Evolutionary conservation across 1,140 invertebrate species (phyloP).

Genomic region (Pomacea maculata): DNA sequence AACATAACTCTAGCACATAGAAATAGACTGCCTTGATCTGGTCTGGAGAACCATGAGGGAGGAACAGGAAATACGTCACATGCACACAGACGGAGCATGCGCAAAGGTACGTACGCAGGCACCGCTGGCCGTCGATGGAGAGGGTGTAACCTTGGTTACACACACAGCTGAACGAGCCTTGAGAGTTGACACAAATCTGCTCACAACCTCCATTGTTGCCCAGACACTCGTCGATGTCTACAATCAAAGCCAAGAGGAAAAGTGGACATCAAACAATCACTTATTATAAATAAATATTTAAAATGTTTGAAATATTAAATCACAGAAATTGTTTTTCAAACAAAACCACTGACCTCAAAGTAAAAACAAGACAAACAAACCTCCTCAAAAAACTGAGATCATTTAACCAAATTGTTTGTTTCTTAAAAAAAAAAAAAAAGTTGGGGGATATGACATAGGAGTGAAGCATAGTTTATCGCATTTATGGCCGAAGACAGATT

Average conservation of each 20-base stretch:
- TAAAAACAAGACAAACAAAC: too few relatives aligned
- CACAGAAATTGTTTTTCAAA: not conserved
- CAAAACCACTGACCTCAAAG: too few relatives aligned
- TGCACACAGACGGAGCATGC: too few relatives aligned
- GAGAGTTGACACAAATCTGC: constrained; percentile 76
- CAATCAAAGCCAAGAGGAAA: constrained; percentile 25
- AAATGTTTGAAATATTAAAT: not conserved
- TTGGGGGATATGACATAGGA: too few relatives aligned
- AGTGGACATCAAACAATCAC: too few relatives aligned
- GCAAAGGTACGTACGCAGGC: constrained; percentile 53
- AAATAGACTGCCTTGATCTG: too few relatives aligned
- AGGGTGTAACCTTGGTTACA: constrained; percentile 81
- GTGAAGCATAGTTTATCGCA: not conserved
- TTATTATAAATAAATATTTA: not conserved
- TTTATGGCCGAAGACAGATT: not conserved
- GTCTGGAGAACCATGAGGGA: too few relatives aligned
- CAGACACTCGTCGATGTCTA: constrained; percentile 89
- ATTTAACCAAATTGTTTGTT: too few relatives aligned
- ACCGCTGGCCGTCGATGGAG: constrained; percentile 71
- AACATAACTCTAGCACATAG: too few relatives aligned
- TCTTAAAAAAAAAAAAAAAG: too few relatives aligned
- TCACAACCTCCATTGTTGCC: constrained; percentile 79
- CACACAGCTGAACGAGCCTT: constrained; percentile 87
- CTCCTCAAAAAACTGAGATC: too few relatives aligned
- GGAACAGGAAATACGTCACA: too few relatives aligned